Evolutionary conservation across 2,888 invertebrate species (phyloP), one percentile per base, ranked within the genome.

Genomic region (Sclerodermus sp.): DNA sequence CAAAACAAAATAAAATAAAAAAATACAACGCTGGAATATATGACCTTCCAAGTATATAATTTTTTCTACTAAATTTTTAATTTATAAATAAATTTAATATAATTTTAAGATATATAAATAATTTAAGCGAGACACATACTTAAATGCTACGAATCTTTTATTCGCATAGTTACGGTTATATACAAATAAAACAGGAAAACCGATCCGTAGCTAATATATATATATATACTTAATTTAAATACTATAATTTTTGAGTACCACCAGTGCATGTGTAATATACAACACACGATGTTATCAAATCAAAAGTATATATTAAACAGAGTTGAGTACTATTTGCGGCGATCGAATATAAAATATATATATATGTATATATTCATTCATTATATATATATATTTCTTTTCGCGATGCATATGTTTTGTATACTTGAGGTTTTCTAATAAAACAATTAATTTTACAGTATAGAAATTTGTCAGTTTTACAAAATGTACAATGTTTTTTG

Each of bases 101-200:
- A n/a, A n/a, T n/a, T n/a, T n/a, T 14, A 14, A 48, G n/a, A 45
- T n/a, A 37, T 9, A 31, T 37, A 41, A 37, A 1, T 9, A 10
- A 32, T 36, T 39, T 13, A 36, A 39, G 18, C 17, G n/a, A 32
- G 13, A 23, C 10, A 41, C 8, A n/a, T n/a, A n/a, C 8, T 60
- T 58, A 42, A 61, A 64, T 57, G 51, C 66, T 65, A 70, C 60
- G 62, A 68, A 68, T 60, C 52, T 61, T 72, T 74, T 73, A 73
- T 72, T 74, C 68, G 70, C 66, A 70, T 73, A 67, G 64, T 72
- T 67, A 71, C 57, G 66, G 57, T 62, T 71, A 73, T 73, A 63
- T 73, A 73, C 74, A 72, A 71, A 69, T 65, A 67, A 62, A 68
- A 69, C 66, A 66, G 55, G 64, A 68, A 68, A 65, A 53, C 61